Conservation (phyloP, 2,113 vertebrate species). For the Pluvianellus socialis region DNA sequence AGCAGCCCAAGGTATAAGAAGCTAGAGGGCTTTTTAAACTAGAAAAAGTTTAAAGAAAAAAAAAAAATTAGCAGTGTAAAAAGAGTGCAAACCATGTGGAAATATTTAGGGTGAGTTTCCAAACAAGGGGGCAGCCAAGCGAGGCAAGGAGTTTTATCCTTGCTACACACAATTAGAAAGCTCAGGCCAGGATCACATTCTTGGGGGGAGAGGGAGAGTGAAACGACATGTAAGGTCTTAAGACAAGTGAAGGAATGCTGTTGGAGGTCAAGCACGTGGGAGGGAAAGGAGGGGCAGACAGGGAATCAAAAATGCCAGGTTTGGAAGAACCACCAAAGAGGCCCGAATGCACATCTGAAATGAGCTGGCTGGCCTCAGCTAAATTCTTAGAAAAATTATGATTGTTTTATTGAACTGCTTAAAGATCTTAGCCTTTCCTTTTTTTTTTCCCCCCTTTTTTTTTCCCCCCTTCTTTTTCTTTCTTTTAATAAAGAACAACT, state of each 20-base stretch:
- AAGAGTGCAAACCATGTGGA: slow-evolving; percentile 69
- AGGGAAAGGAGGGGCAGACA: slow-evolving; percentile 12
- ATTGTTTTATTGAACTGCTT: neutral
- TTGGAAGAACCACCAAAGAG: neutral
- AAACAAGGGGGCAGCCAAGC: slow-evolving; percentile 64
- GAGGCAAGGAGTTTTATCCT: slow-evolving; percentile 61
- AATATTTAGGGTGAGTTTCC: slow-evolving; percentile 70
- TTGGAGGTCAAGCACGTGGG: slow-evolving; percentile 55
- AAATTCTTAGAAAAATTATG: neutral
- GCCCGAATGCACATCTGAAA: neutral
- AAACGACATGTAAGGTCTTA: slow-evolving; percentile 40
- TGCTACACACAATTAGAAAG: slow-evolving; percentile 62
- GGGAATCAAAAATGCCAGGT: slow-evolving; percentile 32
- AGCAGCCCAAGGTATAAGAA: slow-evolving; percentile 55
- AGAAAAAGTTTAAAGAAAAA: neutral
- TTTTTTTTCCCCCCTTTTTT: no score
- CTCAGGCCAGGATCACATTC: slow-evolving; percentile 58
- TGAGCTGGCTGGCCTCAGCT: neutral
- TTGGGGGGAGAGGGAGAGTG: slow-evolving; percentile 26
- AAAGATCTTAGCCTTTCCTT: neutral
- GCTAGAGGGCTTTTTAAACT: neutral
- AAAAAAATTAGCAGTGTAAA: slow-evolving; percentile 23
- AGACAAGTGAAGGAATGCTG: slow-evolving; percentile 54
- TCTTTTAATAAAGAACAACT: neutral
- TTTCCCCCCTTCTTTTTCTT: neutral